phyloP scores from a whole-genome alignment of 1,140 invertebrate genomes.

The Aphaenogaster rudis region DNA sequence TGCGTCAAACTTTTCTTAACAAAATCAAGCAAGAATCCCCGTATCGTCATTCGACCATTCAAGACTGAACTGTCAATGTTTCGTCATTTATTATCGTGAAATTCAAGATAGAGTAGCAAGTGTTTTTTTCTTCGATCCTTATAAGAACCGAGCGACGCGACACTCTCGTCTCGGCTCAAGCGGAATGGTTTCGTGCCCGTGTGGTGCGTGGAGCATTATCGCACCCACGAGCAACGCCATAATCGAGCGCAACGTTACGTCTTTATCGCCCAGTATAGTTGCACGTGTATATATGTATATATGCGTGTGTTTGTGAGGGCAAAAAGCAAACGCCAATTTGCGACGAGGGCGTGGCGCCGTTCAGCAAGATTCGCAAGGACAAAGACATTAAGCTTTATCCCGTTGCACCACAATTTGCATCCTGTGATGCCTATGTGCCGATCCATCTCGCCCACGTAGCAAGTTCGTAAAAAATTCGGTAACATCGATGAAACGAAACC shows the following conservation, averaged over 20 bases:
- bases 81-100: slow-evolving; percentile 61
- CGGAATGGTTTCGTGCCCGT: slow-evolving; percentile 54
- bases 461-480: slow-evolving; percentile 30
- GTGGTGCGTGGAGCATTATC: slow-evolving; percentile 45
- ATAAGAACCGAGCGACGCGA: slow-evolving; percentile 58
- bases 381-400: slow-evolving; percentile 62
- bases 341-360: slow-evolving; percentile 64
- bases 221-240: slow-evolving; percentile 66
- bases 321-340: slow-evolving; percentile 54
- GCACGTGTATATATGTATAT: background rate
- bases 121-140: slow-evolving; percentile 57
- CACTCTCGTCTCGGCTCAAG: slow-evolving; percentile 5
- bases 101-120: slow-evolving; percentile 33
- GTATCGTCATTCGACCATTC: background rate
- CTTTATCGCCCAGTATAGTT: slow-evolving; percentile 43
- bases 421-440: slow-evolving; percentile 18
- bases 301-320: background rate
- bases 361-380: slow-evolving; percentile 64
- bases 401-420: slow-evolving; percentile 51
- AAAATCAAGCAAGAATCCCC: background rate
- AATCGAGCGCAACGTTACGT: slow-evolving; percentile 61
- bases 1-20: background rate
- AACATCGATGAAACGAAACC: background rate
- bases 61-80: slow-evolving; percentile 1
- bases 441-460: slow-evolving; percentile 46